Conservation (phyloP, 2,797 vertebrate genomes). For the Cynodonichthys magdalenae region DNA sequence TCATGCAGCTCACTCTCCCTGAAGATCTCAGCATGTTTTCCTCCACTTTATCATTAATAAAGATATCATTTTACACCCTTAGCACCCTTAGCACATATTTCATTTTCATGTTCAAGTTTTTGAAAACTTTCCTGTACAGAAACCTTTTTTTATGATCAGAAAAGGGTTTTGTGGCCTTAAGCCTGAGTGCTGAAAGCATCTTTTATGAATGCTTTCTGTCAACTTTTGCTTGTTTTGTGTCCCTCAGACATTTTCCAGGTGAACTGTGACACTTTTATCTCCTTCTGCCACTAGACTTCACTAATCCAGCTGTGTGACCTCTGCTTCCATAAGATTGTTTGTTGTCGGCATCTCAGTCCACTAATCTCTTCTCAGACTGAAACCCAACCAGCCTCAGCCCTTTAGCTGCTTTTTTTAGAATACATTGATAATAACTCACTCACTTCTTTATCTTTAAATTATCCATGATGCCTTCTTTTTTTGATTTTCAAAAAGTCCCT, state of each 20-base stretch:
- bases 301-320: slow-evolving; percentile 3
- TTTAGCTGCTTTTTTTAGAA: neutral
- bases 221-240: neutral
- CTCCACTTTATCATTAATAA: no score
- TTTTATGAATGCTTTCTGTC: neutral
- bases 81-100: no score
- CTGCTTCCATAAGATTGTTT: neutral
- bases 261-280: neutral
- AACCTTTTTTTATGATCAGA: no score
- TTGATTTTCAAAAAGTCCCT: no score
- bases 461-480: neutral
- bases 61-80: no score
- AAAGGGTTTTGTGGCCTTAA: no score
- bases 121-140: no score
- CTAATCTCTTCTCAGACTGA: neutral
- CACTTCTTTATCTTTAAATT: neutral
- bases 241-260: no score
- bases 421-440: neutral
- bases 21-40: no score
- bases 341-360: neutral
- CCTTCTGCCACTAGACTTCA: neutral
- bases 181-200: neutral
- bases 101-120: no score
- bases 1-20: no score
- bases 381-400: neutral